Evolutionary conservation across 2,797 vertebrate species (phyloP).

Genomic region (Anguilla anguilla): DNA sequence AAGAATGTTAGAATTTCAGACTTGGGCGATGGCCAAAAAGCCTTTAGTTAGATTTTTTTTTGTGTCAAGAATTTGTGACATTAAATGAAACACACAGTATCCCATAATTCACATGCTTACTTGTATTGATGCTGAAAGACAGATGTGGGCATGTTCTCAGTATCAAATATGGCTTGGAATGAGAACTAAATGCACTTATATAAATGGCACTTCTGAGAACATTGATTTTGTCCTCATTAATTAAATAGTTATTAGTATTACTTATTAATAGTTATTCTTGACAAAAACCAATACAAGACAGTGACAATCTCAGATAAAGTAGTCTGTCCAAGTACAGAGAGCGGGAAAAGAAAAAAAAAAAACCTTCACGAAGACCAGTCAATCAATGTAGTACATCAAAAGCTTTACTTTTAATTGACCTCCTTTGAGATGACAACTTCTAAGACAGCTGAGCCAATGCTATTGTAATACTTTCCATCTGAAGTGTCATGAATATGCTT

Average conservation of each 20-base stretch:
- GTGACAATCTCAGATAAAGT: conserved; percentile 48
- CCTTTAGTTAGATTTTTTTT: not conserved
- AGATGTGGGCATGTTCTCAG: conserved; percentile 8
- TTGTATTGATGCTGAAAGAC: not conserved
- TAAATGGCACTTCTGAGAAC: conserved; percentile 47
- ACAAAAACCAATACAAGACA: conserved; percentile 47
- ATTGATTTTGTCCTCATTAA: conserved; percentile 40
- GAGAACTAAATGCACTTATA: conserved; percentile 48
- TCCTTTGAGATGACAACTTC: conserved; percentile 25
- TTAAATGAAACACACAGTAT: not conserved
- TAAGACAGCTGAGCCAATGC: conserved; percentile 19
- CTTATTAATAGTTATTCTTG: conserved; percentile 44
- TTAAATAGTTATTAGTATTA: conserved; percentile 32
- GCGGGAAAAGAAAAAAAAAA: conserved; percentile 5
- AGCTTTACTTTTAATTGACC: conserved; percentile 32
- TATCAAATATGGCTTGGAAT: conserved; percentile 38
- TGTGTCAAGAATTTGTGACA: not conserved
- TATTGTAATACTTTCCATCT: conserved; percentile 12
- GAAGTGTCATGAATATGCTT: conserved; percentile 24
- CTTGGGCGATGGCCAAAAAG: not conserved
- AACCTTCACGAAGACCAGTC: conserved; percentile 49
- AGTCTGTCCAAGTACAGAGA: conserved; percentile 30
- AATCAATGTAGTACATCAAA: conserved; percentile 45
- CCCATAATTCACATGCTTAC: not conserved
- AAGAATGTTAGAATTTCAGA: not conserved